These are phyloP conservation scores for Lethenteron camtschaticum DNA, from an alignment of 2,113 vertebrate species.

Conservation along the genomic window DNA sequence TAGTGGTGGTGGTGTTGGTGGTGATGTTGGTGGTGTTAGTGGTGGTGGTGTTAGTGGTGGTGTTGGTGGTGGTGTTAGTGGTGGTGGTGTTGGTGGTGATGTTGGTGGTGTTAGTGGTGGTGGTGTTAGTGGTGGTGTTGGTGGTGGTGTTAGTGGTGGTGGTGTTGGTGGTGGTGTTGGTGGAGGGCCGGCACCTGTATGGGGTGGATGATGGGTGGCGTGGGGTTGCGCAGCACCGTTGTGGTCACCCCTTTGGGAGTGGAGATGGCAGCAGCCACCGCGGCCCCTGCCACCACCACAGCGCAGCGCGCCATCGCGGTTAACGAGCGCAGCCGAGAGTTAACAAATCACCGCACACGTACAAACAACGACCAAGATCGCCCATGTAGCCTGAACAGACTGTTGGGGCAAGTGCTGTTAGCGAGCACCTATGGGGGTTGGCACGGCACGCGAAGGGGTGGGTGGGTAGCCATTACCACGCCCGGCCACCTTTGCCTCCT, in stretches of 20 bases:
- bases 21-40: too few relatives aligned
- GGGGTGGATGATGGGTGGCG: background rate
- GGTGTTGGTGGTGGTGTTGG: too few relatives aligned
- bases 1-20: too few relatives aligned
- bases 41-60: too few relatives aligned
- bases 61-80: too few relatives aligned
- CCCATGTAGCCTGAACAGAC: background rate
- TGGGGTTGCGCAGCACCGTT: background rate
- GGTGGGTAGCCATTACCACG: too few relatives aligned
- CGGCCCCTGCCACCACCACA: background rate
- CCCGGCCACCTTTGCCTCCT: too few relatives aligned
- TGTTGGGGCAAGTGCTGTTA: background rate
- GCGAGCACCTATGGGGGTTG: background rate
- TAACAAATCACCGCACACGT: background rate
- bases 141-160: too few relatives aligned
- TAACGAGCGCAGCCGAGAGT: background rate
- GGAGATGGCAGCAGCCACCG: conserved; percentile 3
- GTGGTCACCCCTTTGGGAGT: background rate
- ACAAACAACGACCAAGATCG: background rate
- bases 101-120: too few relatives aligned
- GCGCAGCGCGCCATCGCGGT: background rate
- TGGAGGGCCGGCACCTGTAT: too few relatives aligned
- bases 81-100: too few relatives aligned
- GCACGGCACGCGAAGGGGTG: background rate
- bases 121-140: too few relatives aligned